Conservation (phyloP, 2,888 invertebrate genomes). For the Sarcophaga variegata region DNA sequence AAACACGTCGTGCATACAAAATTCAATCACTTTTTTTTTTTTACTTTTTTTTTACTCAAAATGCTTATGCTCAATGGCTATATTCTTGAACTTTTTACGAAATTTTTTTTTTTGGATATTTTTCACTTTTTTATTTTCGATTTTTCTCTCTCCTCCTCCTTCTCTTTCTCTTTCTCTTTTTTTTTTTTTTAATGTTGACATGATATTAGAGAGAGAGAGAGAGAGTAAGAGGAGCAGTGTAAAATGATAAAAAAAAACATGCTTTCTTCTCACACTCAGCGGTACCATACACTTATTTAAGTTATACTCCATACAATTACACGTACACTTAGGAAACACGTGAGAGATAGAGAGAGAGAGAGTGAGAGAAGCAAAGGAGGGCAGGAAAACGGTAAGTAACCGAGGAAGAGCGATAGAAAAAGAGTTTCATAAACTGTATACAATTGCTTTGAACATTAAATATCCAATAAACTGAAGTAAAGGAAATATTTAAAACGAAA, state of each 20-base stretch:
- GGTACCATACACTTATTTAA: too few species aligned
- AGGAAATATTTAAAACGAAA: constrained; percentile 4
- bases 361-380: too few species aligned
- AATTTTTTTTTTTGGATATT: constrained; percentile 1
- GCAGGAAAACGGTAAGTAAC: too few species aligned
- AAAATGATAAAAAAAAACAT: too few species aligned
- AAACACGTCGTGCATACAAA: constrained; percentile 63
- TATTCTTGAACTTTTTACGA: constrained; percentile 27
- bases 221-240: too few species aligned
- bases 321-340: too few species aligned
- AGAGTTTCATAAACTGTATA: background rate
- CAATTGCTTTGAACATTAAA: constrained; percentile 11
- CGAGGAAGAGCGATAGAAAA: background rate
- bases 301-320: too few species aligned
- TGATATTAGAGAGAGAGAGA: background rate
- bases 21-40: constrained; percentile 59
- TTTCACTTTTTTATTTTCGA: background rate
- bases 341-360: background rate
- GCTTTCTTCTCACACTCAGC: too few species aligned
- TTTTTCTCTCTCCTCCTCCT: background rate
- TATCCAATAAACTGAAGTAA: constrained; percentile 25
- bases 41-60: background rate
- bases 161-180: background rate
- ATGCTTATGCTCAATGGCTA: constrained; percentile 1
- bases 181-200: too few species aligned